A percentile compares a stretch with the other conserved stretches of the same genome.
phyloP scores from a whole-genome alignment of 37 sponge, comb jelly and placozoan species.

The Crambe crambe region DNA sequence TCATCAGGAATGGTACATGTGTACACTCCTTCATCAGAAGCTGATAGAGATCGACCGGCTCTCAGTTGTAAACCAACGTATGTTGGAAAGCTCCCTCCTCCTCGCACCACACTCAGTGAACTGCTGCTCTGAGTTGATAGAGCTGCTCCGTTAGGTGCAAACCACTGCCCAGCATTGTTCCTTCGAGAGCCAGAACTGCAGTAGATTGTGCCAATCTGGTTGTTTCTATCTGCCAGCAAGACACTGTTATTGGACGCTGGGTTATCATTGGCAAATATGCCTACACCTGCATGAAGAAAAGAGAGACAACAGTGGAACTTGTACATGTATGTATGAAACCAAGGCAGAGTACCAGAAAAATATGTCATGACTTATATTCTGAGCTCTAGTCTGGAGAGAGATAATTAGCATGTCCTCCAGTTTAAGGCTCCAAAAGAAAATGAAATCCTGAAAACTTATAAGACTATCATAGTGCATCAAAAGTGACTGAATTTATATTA shows the following conservation, averaged over 20 bases:
- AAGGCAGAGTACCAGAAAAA: too few relatives aligned
- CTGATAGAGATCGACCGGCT: not conserved
- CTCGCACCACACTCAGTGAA: slow-evolving; percentile 10
- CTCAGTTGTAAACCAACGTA: slow-evolving; percentile 9
- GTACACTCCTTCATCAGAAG: slow-evolving; percentile 28
- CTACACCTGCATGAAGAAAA: slow-evolving; percentile 8
- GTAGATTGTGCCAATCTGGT: slow-evolving; percentile 27
- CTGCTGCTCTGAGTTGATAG: not conserved
- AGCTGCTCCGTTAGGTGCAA: slow-evolving; percentile 16
- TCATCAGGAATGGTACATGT: slow-evolving; percentile 43
- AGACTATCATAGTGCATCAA: too few relatives aligned
- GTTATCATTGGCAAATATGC: slow-evolving; percentile 23
- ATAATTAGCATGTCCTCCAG: too few relatives aligned
- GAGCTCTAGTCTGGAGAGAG: too few relatives aligned
- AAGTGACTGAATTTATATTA: too few relatives aligned
- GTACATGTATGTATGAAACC: too few relatives aligned
- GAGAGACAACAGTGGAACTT: too few relatives aligned
- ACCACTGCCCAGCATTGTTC: slow-evolving; percentile 15
- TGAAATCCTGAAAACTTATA: too few relatives aligned
- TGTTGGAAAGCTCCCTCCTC: slow-evolving; percentile 16
- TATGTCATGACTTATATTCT: too few relatives aligned
- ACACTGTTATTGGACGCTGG: slow-evolving; percentile 7
- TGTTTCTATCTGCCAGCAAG: slow-evolving; percentile 10
- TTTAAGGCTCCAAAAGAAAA: too few relatives aligned
- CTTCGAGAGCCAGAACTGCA: slow-evolving; percentile 23